phyloP scores from a whole-genome alignment of 2,888 invertebrate genomes.

The Noctua janthina region DNA sequence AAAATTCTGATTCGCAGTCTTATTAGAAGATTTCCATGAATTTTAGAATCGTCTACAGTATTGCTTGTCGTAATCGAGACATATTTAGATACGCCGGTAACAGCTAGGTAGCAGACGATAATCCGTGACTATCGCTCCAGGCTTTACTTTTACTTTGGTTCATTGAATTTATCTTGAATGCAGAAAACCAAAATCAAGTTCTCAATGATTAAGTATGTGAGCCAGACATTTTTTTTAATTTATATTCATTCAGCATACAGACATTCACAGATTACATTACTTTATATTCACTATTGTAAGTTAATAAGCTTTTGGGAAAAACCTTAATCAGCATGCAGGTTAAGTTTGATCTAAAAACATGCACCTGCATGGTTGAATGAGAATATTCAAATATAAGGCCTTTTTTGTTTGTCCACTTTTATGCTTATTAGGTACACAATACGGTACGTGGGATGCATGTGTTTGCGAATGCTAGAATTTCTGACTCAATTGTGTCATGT shows the following conservation, averaged over 20 bases:
- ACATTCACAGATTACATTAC: slow-evolving; percentile 28
- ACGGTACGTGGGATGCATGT: neutral
- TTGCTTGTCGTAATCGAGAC: neutral
- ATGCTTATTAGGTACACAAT: neutral
- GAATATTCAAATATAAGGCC: neutral
- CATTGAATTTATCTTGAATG: slow-evolving; percentile 1
- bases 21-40: neutral
- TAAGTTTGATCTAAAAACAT: slow-evolving; percentile 39
- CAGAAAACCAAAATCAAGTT: slow-evolving; percentile 2
- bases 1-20: neutral
- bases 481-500: neutral
- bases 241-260: slow-evolving; percentile 21
- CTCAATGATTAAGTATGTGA: slow-evolving; percentile 8
- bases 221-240: slow-evolving; percentile 2
- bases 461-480: neutral
- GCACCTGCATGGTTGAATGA: slow-evolving; percentile 25
- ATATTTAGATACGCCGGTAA: slow-evolving; percentile 3
- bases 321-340: slow-evolving; percentile 31
- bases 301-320: slow-evolving; percentile 43
- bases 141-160: neutral
- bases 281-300: slow-evolving; percentile 48
- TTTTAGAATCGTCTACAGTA: neutral
- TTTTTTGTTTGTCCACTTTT: slow-evolving; percentile 18
- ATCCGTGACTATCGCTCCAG: slow-evolving; percentile 33
- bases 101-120: neutral